These are phyloP conservation scores for Sebastes dallii DNA, from an alignment of 2,797 vertebrate species.

Conservation along the genomic window DNA sequence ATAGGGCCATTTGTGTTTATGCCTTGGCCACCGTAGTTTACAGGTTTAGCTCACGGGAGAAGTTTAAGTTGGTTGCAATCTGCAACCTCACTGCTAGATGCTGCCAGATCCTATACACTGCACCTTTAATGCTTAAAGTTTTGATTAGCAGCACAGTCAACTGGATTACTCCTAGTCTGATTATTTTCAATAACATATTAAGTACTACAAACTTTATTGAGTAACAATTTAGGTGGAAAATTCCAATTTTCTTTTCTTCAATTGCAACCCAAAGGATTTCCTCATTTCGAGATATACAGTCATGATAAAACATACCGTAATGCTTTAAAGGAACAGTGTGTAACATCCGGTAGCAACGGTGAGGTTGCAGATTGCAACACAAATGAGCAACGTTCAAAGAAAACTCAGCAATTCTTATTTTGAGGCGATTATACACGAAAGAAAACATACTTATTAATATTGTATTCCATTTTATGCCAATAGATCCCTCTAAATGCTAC, in stretches of 20 bases:
- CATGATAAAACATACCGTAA: neutral
- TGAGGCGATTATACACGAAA: neutral
- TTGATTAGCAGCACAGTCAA: neutral
- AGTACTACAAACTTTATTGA: neutral
- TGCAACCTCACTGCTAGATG: neutral
- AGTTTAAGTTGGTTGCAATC: neutral
- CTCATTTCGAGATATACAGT: neutral
- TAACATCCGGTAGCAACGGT: neutral
- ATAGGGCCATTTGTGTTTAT: neutral
- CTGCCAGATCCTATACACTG: neutral
- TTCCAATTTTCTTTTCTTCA: neutral
- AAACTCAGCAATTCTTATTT: neutral
- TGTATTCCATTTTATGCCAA: neutral
- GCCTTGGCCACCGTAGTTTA: neutral
- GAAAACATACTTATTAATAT: neutral
- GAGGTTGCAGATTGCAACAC: neutral
- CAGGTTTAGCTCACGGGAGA: neutral
- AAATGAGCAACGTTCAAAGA: neutral
- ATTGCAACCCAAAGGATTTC: neutral
- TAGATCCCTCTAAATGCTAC: neutral
- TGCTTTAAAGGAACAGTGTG: neutral
- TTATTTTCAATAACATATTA: neutral
- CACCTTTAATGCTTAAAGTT: neutral
- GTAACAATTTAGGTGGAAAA: neutral
- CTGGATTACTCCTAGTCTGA: neutral